A percentile compares a stretch with the other conserved stretches of the same genome.
Evolutionary conservation across 30 jellyfish, hydroid and myxozoan genomes (phyloP).

Genomic region (Calvadosia cruxmelitensis): DNA sequence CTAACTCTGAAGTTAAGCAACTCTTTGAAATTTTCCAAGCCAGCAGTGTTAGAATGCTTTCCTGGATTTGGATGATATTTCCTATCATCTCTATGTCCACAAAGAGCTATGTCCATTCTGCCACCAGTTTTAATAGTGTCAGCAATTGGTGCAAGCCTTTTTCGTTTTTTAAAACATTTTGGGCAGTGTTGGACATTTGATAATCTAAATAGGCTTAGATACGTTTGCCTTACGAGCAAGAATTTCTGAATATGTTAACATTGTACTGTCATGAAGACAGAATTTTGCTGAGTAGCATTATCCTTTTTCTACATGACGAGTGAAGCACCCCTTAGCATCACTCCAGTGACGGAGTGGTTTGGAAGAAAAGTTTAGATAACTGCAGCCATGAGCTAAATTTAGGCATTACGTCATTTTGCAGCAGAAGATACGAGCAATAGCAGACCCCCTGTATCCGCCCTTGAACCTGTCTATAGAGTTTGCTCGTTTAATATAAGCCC

Average conservation of each 20-base stretch:
- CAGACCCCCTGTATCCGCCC: too few relatives aligned
- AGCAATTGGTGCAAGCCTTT: background rate
- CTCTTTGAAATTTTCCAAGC: conserved; percentile 28
- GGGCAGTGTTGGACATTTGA: too few relatives aligned
- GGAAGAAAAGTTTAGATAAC: too few relatives aligned
- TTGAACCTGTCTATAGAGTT: too few relatives aligned
- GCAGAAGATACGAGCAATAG: too few relatives aligned
- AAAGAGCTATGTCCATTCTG: background rate
- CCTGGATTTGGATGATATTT: conserved; percentile 19
- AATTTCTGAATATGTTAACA: background rate
- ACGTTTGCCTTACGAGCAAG: background rate
- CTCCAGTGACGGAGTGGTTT: background rate
- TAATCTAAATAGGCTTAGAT: background rate
- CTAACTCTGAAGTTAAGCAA: conserved; percentile 23
- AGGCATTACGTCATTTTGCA: too few relatives aligned
- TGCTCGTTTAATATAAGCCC: too few relatives aligned
- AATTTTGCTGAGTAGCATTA: background rate
- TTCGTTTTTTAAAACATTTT: background rate
- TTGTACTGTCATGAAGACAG: background rate
- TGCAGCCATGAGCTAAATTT: too few relatives aligned
- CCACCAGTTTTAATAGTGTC: conserved; percentile 1
- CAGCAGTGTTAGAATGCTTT: background rate
- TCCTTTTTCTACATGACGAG: background rate
- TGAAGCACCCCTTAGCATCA: background rate
- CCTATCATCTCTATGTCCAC: conserved; percentile 4